These are phyloP conservation scores for Borostomias antarcticus DNA, from an alignment of 2,797 vertebrate species.

Conservation along the genomic window DNA sequence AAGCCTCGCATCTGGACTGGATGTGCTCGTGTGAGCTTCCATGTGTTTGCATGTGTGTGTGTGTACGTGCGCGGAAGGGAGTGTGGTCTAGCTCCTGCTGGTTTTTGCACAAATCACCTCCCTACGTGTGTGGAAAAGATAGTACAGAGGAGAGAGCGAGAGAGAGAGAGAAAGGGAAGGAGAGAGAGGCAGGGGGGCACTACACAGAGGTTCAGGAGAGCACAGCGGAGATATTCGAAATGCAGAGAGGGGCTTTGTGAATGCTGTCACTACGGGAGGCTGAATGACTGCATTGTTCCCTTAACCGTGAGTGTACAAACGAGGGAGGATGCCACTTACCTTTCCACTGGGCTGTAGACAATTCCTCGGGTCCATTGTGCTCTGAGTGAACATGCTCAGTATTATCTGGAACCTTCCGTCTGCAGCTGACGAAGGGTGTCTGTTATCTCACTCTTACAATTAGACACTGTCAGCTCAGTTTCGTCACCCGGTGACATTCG, in stretches of 20 bases:
- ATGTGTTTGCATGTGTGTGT: background rate
- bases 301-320: conserved; percentile 39
- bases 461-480: no score
- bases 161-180: no score
- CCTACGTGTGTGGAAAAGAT: background rate
- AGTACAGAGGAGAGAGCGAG: background rate
- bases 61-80: background rate
- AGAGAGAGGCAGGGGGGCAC: background rate
- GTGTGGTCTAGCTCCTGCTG: background rate
- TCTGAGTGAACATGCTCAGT: no score
- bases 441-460: no score
- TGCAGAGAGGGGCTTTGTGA: conserved; percentile 45
- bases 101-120: background rate
- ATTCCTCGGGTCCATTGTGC: no score
- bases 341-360: no score
- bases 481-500: no score
- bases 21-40: no score
- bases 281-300: conserved; percentile 51
- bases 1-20: background rate
- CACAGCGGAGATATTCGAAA: conserved; percentile 4
- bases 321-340: background rate
- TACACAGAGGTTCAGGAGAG: background rate
- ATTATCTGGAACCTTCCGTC: no score
- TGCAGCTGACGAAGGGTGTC: no score
- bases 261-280: conserved; percentile 36